phyloP scores from a whole-genome alignment of 2,797 vertebrate genomes.

The Pempheris klunzingeri region DNA sequence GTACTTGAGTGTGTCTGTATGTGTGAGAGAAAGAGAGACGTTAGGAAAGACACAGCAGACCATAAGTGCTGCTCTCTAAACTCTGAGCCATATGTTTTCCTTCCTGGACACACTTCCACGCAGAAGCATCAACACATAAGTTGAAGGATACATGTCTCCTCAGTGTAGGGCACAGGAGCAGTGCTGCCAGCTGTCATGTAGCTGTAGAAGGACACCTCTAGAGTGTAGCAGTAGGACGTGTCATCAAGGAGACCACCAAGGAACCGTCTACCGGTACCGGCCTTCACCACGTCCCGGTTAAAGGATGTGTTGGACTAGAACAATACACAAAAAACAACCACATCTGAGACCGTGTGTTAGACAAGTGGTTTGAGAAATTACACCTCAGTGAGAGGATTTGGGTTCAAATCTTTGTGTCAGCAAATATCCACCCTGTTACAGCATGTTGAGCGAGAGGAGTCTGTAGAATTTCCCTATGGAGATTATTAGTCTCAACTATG shows the following conservation, averaged over 20 bases:
- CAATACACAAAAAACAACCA: constrained; percentile 31
- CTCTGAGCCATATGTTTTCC: background rate
- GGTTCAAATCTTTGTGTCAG: constrained; percentile 7
- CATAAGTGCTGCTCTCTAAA: constrained; percentile 7
- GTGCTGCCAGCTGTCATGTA: constrained; percentile 89
- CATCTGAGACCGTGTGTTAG: background rate
- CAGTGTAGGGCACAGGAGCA: constrained; percentile 92
- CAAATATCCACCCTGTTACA: constrained; percentile 11
- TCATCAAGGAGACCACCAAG: constrained; percentile 95
- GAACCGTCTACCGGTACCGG: constrained; percentile 95
- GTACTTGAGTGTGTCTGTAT: background rate
- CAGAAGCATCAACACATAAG: background rate
- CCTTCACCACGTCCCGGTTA: constrained; percentile 95
- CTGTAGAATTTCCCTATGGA: constrained; percentile 13
- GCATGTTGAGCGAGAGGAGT: background rate
- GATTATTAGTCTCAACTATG: constrained; percentile 21
- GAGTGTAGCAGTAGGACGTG: constrained; percentile 96
- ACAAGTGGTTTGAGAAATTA: background rate
- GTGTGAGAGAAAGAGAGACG: constrained; percentile 5
- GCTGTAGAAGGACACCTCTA: constrained; percentile 99
- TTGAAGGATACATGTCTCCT: constrained; percentile 97
- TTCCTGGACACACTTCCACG: background rate
- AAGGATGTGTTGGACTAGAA: constrained; percentile 95
- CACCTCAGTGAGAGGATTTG: constrained; percentile 10
- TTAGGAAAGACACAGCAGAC: constrained; percentile 10